Conservation (phyloP, 2,113 vertebrate genomes). For the Geothlypis trichas region DNA sequence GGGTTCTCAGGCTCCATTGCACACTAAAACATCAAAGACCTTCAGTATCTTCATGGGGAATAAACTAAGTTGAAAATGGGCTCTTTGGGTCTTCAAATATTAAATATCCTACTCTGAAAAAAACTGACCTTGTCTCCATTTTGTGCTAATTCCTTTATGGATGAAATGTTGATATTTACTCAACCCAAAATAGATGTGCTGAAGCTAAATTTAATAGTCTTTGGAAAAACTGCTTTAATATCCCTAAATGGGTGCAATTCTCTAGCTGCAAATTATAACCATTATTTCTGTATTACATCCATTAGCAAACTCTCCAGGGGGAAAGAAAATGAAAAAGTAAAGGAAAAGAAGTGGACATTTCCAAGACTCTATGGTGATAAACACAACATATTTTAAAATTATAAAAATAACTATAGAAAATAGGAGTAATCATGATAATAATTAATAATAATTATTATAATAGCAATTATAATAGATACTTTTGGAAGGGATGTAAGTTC, state of each 20-base stretch:
- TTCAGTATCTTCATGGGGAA: fast-evolving
- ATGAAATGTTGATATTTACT: neutral
- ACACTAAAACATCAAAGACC: neutral
- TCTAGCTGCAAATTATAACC: neutral
- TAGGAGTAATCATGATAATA: neutral
- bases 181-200: neutral
- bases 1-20: neutral
- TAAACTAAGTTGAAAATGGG: neutral
- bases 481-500: neutral
- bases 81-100: neutral
- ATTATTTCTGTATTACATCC: neutral
- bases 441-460: neutral
- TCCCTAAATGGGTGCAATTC: neutral
- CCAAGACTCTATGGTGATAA: neutral
- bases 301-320: neutral
- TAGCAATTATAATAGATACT: neutral
- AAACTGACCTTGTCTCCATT: neutral
- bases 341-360: neutral
- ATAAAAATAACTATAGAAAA: neutral
- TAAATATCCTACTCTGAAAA: neutral
- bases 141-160: neutral
- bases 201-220: neutral
- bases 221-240: slow-evolving; percentile 7
- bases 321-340: neutral
- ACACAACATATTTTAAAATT: neutral